A percentile compares a stretch with the other conserved stretches of the same genome.
Evolutionary conservation across 1,140 invertebrate species (phyloP).

Genomic region (Babylonia areolata): DNA sequence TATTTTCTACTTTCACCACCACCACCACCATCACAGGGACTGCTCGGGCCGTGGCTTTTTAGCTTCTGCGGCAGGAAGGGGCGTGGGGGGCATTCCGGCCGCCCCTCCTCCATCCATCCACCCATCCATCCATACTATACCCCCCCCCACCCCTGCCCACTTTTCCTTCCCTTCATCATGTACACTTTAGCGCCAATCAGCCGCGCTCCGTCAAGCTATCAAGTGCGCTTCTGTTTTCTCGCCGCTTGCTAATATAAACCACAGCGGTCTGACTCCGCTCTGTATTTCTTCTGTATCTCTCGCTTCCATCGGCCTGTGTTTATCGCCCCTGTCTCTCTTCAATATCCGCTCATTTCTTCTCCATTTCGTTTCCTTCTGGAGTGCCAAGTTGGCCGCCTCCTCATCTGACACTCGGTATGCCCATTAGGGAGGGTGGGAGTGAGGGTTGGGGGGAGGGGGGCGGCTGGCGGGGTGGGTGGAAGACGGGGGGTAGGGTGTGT

Average conservation of each 20-base stretch:
- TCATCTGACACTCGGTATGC: no score
- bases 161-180: no score
- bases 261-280: neutral
- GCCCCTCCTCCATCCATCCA: no score
- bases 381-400: no score
- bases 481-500: neutral
- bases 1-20: neutral
- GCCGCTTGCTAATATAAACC: conserved; percentile 1
- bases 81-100: no score
- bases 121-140: no score
- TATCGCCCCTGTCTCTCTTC: neutral
- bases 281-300: neutral
- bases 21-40: no score
- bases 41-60: no score
- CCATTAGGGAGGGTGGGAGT: neutral
- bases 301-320: neutral
- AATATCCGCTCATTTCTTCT: neutral
- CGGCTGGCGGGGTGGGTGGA: neutral
- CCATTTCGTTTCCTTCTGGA: neutral
- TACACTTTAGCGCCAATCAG: no score
- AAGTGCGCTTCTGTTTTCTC: neutral
- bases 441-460: neutral
- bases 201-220: neutral
- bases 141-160: no score
- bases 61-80: no score